Percentiles rank a stretch among this genome's conserved stretches.
phyloP scores from a whole-genome alignment of 2,113 vertebrate genomes.

The Pitta sordida region DNA sequence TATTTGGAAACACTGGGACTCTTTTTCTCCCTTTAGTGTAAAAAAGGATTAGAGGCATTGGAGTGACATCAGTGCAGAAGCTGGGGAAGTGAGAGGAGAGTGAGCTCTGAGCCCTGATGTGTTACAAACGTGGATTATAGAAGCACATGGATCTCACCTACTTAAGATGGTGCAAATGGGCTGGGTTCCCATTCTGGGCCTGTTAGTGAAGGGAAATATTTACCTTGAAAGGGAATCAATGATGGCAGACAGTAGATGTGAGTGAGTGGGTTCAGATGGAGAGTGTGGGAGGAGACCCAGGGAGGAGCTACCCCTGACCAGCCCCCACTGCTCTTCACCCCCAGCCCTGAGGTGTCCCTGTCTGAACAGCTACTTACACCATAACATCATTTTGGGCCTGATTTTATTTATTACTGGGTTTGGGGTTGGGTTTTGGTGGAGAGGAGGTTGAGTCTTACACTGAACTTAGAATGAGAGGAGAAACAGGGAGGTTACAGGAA shows the following conservation, averaged over 20 bases:
- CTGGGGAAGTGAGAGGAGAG: neutral
- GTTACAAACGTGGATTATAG: neutral
- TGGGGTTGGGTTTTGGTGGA: neutral
- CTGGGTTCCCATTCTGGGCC: neutral
- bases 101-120: neutral
- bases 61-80: neutral
- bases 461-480: too few relatives aligned
- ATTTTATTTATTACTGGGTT: fast-evolving
- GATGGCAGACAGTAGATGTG: neutral
- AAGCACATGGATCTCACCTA: neutral
- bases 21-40: neutral
- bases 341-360: neutral
- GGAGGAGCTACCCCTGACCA: neutral
- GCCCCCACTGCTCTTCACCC: neutral
- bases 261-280: neutral
- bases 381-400: fast-evolving
- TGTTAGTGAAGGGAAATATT: neutral
- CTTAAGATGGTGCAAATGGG: neutral
- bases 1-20: neutral
- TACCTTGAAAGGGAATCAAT: neutral
- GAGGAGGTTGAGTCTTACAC: fast-evolving
- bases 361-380: neutral
- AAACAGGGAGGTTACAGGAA: neutral
- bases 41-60: neutral
- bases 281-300: neutral